Conservation (phyloP, 1,140 invertebrate species). For the Nylanderia fulva region DNA sequence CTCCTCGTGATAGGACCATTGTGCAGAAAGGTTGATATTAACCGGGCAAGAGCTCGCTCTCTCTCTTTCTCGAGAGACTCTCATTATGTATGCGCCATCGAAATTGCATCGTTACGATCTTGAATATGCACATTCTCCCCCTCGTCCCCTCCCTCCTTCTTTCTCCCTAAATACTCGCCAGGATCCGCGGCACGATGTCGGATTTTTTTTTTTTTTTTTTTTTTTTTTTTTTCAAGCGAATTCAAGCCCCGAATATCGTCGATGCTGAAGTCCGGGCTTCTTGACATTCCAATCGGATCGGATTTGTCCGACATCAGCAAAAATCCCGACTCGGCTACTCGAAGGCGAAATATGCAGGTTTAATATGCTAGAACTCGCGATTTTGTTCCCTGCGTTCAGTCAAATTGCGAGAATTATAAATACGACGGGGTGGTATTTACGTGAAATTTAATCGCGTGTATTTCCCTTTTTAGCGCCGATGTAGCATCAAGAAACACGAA, state of each 20-base stretch:
- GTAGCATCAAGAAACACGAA: not conserved
- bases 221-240: slow-evolving; percentile 1
- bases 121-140: slow-evolving; percentile 52
- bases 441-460: not conserved
- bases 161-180: slow-evolving; percentile 23
- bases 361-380: slow-evolving; percentile 20
- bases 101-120: slow-evolving; percentile 61
- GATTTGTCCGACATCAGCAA: slow-evolving; percentile 40
- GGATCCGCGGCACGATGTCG: slow-evolving; percentile 12
- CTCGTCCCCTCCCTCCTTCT: not conserved
- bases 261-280: slow-evolving; percentile 23
- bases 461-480: not conserved
- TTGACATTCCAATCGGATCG: slow-evolving; percentile 53
- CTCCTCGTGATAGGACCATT: slow-evolving; percentile 58
- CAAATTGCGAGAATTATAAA: not conserved
- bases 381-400: not conserved
- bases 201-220: slow-evolving; percentile 25
- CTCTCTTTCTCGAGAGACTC: slow-evolving; percentile 36
- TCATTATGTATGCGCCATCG: slow-evolving; percentile 62
- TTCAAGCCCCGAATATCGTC: slow-evolving; percentile 6
- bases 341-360: not conserved
- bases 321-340: not conserved
- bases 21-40: slow-evolving; percentile 62
- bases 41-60: slow-evolving; percentile 40
- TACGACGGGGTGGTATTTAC: not conserved